Evolutionary conservation across 2,113 vertebrate genomes (phyloP).

Genomic region (Alouatta palliata): DNA sequence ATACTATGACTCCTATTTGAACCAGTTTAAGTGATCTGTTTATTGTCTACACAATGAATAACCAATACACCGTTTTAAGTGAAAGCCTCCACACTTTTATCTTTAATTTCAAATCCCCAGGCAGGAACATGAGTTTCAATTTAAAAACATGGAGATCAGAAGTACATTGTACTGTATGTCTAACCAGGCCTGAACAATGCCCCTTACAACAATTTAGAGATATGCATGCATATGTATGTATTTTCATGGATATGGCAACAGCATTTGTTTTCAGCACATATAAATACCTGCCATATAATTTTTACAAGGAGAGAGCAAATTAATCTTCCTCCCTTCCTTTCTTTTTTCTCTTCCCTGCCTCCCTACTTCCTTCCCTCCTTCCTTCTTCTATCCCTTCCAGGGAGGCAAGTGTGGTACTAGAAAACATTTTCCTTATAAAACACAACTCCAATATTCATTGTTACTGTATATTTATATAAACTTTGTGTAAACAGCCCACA

Average conservation of each 20-base stretch:
- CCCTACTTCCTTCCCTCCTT: neutral
- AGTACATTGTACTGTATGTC: conserved; percentile 15
- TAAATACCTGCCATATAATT: neutral
- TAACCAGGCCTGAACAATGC: neutral
- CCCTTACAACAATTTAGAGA: neutral
- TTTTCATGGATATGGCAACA: neutral
- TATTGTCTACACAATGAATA: conserved; percentile 62
- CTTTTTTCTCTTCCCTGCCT: neutral
- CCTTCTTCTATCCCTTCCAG: neutral
- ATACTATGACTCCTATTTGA: neutral
- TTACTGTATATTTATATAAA: conserved; percentile 31
- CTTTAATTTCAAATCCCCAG: conserved; percentile 11
- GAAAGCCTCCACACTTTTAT: conserved; percentile 36
- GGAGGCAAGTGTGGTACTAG: neutral
- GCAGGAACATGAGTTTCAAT: conserved; percentile 22
- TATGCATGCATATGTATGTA: neutral
- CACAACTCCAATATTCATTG: neutral
- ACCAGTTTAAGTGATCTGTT: conserved; percentile 32
- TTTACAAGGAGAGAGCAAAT: neutral
- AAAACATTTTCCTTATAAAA: conserved; percentile 47
- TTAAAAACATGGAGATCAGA: conserved; percentile 22
- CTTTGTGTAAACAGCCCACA: neutral
- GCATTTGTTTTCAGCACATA: conserved; percentile 19
- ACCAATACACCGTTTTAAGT: neutral
- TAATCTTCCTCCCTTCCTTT: neutral